Conservation (phyloP, 2,113 vertebrate genomes). For the Gopherus evgoodei region DNA sequence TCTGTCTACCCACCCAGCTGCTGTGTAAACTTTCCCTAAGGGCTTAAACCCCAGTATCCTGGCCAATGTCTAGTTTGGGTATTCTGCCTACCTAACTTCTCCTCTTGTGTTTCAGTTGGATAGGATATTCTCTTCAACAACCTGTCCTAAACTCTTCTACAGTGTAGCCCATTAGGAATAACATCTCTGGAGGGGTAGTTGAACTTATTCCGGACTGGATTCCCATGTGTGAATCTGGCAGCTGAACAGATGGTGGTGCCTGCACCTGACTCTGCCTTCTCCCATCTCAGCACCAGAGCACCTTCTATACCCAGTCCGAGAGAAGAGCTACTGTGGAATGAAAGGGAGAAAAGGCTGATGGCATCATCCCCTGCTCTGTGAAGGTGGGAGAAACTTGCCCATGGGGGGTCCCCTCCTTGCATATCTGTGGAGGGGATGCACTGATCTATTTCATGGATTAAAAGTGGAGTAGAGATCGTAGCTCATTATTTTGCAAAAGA, state of each 20-base stretch:
- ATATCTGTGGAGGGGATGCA: too few relatives aligned
- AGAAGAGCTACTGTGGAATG: not conserved
- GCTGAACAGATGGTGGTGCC: not conserved
- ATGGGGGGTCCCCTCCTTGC: too few relatives aligned
- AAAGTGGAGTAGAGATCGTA: too few relatives aligned
- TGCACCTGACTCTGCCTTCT: not conserved
- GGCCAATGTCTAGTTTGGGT: not conserved
- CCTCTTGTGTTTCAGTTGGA: not conserved
- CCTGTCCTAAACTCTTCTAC: not conserved
- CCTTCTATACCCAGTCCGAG: not conserved
- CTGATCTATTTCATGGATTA: too few relatives aligned
- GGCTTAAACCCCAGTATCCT: not conserved
- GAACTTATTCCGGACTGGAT: not conserved
- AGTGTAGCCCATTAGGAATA: not conserved
- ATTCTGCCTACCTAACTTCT: not conserved
- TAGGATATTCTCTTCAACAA: not conserved
- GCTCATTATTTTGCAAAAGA: too few relatives aligned
- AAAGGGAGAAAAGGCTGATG: accelerated
- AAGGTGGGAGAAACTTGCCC: not conserved
- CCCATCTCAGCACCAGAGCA: accelerated
- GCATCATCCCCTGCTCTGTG: accelerated
- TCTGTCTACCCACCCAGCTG: too few relatives aligned
- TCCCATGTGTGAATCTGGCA: not conserved
- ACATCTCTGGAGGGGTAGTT: not conserved
- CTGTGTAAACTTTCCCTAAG: too few relatives aligned